phyloP scores from a whole-genome alignment of 1,140 invertebrate species.

The Drosophila biarmipes region DNA sequence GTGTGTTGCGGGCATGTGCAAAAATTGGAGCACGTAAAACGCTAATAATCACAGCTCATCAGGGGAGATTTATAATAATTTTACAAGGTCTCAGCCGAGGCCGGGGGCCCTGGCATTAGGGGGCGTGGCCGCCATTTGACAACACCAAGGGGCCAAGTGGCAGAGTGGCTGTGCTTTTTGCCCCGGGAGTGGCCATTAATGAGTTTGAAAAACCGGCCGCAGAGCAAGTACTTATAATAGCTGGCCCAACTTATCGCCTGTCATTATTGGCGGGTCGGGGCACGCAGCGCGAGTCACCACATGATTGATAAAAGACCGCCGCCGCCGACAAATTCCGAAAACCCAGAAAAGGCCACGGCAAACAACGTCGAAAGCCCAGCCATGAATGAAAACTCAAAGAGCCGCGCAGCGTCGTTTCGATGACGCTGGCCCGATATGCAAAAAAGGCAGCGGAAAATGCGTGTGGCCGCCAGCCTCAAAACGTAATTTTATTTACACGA shows the following conservation, averaged over 20 bases:
- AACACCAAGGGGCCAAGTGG: slow-evolving; percentile 56
- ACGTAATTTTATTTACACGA: slow-evolving; percentile 81
- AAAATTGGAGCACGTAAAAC: slow-evolving; percentile 75
- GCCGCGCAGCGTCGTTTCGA: slow-evolving; percentile 28
- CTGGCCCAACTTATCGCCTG: slow-evolving; percentile 74
- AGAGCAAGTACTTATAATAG: slow-evolving; percentile 42
- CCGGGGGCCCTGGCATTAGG: slow-evolving; percentile 67
- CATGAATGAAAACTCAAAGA: slow-evolving; percentile 79
- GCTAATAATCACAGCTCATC: slow-evolving; percentile 82
- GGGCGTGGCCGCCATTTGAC: slow-evolving; percentile 74
- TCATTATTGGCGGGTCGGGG: slow-evolving; percentile 71
- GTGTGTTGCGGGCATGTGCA: slow-evolving; percentile 61
- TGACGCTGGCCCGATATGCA: slow-evolving; percentile 59
- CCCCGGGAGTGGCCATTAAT: slow-evolving; percentile 74
- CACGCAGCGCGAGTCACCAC: slow-evolving; percentile 61
- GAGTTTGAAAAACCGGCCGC: slow-evolving; percentile 64
- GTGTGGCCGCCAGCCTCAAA: slow-evolving; percentile 70
- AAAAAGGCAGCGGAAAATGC: slow-evolving; percentile 59
- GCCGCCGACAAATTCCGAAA: slow-evolving; percentile 70
- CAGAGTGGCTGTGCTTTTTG: slow-evolving; percentile 19
- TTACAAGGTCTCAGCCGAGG: slow-evolving; percentile 51
- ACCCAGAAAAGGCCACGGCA: slow-evolving; percentile 44
- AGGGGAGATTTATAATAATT: slow-evolving; percentile 81
- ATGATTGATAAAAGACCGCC: slow-evolving; percentile 78
- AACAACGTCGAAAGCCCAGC: slow-evolving; percentile 62